Base-by-base conservation (phyloP, 1,140 invertebrate species). In the Anagrus nilaparvatae region DNA sequence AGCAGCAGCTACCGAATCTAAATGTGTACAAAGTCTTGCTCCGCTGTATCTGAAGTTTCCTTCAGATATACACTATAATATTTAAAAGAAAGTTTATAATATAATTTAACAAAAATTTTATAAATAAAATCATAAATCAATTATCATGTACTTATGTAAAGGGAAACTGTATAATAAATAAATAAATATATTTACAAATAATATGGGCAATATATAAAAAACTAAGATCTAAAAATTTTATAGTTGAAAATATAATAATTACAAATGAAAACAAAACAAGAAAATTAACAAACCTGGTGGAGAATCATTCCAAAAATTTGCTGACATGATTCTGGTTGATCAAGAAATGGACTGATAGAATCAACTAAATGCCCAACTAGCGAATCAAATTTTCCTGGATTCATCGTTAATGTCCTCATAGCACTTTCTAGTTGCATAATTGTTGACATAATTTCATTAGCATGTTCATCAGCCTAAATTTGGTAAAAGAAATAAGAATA, bases 31-130 rank as follows among this genome's bases (percentile, higher is more conserved):
- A 7, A 79, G 59, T 7, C 77, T 66, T 16, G 76, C 76, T 25
- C 76, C 77, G 50, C 76, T 79, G 60, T 79, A 80, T 46, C 77
- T 71, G 55, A 80, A 79, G 54, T 80, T 78, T 4, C 72, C 61
- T 58, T 78, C 76, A n/a, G 51, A 65, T 46, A 80, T 75, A 21
- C 75, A 77, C 76, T 79, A 47, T 27, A 60, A 63, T 40, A 43
- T 21, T 16, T 36, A 36, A 28, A 33, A 38, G 34, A 17, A 9
- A 41, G 14, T 20, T 17, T 44, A 30, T 4, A 43, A 20, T 5
- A 12, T 18, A 17, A n/a, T 16, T 38, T 18, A 18, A 12, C 19
- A 28, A 1, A 18, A 43, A 36, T 8, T 47, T 14, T 29, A 12
- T 18, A 4, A 19, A 12, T 18, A 17, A n/a, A 9, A 28, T 18